phyloP scores from a whole-genome alignment of 2,113 vertebrate genomes.

The Haemorhous mexicanus region DNA sequence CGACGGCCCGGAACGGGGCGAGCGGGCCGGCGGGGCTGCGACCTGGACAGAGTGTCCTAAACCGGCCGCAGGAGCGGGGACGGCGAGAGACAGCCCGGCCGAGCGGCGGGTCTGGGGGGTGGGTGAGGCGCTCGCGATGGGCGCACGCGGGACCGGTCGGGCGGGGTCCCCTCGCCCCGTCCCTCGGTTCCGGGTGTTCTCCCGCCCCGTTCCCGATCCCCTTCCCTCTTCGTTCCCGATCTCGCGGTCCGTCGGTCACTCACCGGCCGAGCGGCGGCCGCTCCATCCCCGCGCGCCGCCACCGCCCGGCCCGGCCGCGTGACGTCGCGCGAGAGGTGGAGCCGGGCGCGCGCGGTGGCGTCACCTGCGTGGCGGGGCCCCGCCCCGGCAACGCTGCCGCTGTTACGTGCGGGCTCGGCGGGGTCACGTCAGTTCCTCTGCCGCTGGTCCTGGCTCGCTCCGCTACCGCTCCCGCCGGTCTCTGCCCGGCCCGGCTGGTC shows the following conservation, averaged over 20 bases:
- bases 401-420: not conserved
- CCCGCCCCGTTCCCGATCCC: not conserved
- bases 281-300: not conserved
- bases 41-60: too few relatives aligned
- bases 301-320: not conserved
- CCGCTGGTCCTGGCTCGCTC: too few relatives aligned
- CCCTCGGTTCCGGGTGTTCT: not conserved
- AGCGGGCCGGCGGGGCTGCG: not conserved
- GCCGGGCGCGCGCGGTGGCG: not conserved
- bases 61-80: not conserved
- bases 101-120: not conserved
- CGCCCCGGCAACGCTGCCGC: too few relatives aligned
- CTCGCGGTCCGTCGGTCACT: not conserved
- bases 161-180: too few relatives aligned
- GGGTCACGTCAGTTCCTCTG: rapidly evolving
- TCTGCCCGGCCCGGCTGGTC: not conserved
- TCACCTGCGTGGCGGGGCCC: not conserved
- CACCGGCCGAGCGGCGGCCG: not conserved
- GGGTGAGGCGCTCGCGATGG: not conserved
- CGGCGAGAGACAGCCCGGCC: not conserved
- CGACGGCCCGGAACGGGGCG: not conserved
- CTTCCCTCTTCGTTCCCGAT: not conserved
- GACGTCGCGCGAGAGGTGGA: not conserved
- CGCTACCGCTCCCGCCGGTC: rapidly evolving
- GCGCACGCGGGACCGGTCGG: not conserved